Percentiles rank a stretch among this genome's conserved stretches.
Evolutionary conservation across 2,113 vertebrate species (phyloP).

Genomic region (Nannobrachium achirus): DNA sequence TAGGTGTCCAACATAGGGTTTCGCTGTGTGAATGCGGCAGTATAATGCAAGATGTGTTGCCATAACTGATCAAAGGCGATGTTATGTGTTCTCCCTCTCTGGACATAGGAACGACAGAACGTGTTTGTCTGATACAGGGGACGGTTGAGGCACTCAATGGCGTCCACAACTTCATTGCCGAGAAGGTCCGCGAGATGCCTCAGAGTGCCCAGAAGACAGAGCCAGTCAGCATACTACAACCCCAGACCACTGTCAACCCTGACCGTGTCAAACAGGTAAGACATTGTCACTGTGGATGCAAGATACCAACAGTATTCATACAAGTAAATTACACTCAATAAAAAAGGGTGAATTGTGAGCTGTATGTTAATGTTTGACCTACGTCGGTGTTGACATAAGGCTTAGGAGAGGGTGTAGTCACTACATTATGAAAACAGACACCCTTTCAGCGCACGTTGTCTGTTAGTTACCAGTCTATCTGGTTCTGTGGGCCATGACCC

Average conservation of each 20-base stretch:
- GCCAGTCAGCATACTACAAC: conserved; percentile 98
- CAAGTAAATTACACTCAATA: no score
- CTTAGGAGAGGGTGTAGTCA: conserved; percentile 31
- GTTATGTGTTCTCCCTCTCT: conserved; percentile 40
- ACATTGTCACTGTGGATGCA: conserved; percentile 23
- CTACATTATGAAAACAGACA: conserved; percentile 9
- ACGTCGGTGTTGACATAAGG: background rate
- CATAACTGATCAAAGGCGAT: conserved; percentile 21
- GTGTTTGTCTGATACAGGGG: conserved; percentile 99
- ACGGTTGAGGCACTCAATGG: conserved; percentile 98
- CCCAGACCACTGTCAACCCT: conserved; percentile 98
- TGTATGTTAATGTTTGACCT: conserved; percentile 1
- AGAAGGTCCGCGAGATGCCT: conserved; percentile 99
- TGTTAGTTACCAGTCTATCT: conserved; percentile 42
- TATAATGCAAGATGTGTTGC: conserved; percentile 3
- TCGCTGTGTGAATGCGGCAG: no score
- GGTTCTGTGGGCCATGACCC: conserved; percentile 59
- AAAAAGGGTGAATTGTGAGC: no score
- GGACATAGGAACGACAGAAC: conserved; percentile 93
- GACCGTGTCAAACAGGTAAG: conserved; percentile 99
- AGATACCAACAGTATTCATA: no score
- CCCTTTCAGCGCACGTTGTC: conserved; percentile 49
- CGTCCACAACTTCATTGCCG: conserved; percentile 98
- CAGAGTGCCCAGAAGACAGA: conserved; percentile 98
- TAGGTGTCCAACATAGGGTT: background rate